Conservation (phyloP, 2,888 invertebrate genomes). For the Cordilura impudica region DNA sequence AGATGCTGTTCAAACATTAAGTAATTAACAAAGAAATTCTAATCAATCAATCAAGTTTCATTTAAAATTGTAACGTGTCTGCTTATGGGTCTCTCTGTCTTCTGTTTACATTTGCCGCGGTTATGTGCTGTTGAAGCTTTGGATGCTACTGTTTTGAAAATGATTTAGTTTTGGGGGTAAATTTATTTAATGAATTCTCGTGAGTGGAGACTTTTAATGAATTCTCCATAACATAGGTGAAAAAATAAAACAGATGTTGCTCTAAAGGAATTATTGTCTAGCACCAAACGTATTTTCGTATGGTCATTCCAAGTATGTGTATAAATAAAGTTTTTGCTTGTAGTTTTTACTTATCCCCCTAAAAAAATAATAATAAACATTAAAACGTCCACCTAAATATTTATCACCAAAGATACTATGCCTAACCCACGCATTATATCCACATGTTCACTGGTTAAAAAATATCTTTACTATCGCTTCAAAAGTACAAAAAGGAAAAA, state of each 20-base stretch:
- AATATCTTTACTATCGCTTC: not conserved
- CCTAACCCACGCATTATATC: not conserved
- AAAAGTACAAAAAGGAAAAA: slow-evolving; percentile 13
- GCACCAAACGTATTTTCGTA: too few species aligned
- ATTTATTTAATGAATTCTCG: slow-evolving; percentile 21
- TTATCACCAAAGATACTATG: too few species aligned
- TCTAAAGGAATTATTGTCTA: too few species aligned
- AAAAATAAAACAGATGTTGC: not conserved
- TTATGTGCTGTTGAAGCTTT: slow-evolving; percentile 22
- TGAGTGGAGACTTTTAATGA: slow-evolving; percentile 33
- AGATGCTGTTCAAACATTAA: slow-evolving; percentile 69
- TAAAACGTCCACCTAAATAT: too few species aligned
- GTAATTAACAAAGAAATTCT: slow-evolving; percentile 76
- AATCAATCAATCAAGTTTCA: slow-evolving; percentile 76
- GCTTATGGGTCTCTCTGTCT: too few species aligned
- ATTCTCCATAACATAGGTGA: not conserved
- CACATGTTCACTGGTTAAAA: not conserved
- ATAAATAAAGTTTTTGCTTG: too few species aligned
- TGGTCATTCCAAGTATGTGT: too few species aligned
- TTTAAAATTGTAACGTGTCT: slow-evolving; percentile 17
- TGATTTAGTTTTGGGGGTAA: not conserved
- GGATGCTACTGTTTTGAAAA: slow-evolving; percentile 49
- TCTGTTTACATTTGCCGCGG: slow-evolving; percentile 5
- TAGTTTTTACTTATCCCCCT: too few species aligned
- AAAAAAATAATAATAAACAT: too few species aligned